Conservation (phyloP, 2,888 invertebrate genomes). For the Meganola albula region DNA sequence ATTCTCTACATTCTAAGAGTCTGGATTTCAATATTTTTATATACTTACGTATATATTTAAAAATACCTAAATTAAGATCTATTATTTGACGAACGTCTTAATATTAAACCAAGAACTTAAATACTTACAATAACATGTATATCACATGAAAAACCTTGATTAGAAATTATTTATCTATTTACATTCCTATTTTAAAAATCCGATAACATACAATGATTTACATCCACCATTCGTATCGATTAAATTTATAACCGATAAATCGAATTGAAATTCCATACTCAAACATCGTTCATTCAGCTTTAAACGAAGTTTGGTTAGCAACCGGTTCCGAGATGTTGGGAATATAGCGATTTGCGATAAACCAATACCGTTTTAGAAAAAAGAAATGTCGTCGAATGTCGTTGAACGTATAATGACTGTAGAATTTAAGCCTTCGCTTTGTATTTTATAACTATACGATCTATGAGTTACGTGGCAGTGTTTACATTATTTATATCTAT, state of each 20-base stretch:
- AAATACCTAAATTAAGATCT: too few relatives aligned
- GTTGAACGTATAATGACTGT: slow-evolving; percentile 47
- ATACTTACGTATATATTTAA: too few relatives aligned
- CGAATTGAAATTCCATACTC: slow-evolving; percentile 22
- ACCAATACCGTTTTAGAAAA: slow-evolving; percentile 25
- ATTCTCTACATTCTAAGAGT: too few relatives aligned
- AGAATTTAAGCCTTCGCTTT: slow-evolving; percentile 27
- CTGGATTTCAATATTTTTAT: too few relatives aligned
- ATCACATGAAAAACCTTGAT: slow-evolving; percentile 20
- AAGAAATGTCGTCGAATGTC: slow-evolving; percentile 44
- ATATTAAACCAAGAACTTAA: too few relatives aligned
- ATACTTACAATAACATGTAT: too few relatives aligned
- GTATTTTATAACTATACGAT: neutral
- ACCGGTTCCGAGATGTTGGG: slow-evolving; percentile 26
- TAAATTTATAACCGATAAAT: slow-evolving; percentile 22
- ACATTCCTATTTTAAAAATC: slow-evolving; percentile 17
- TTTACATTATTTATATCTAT: too few relatives aligned
- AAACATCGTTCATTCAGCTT: slow-evolving; percentile 20
- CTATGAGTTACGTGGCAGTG: too few relatives aligned
- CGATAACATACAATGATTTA: slow-evolving; percentile 26
- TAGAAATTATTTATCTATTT: slow-evolving; percentile 18
- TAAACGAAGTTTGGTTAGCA: slow-evolving; percentile 19
- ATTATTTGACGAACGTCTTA: too few relatives aligned
- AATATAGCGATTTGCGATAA: slow-evolving; percentile 38
- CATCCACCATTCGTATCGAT: slow-evolving; percentile 18